Evolutionary conservation across 2,888 invertebrate genomes (phyloP).

Genomic region (Harpagoxenus sublaevis): DNA sequence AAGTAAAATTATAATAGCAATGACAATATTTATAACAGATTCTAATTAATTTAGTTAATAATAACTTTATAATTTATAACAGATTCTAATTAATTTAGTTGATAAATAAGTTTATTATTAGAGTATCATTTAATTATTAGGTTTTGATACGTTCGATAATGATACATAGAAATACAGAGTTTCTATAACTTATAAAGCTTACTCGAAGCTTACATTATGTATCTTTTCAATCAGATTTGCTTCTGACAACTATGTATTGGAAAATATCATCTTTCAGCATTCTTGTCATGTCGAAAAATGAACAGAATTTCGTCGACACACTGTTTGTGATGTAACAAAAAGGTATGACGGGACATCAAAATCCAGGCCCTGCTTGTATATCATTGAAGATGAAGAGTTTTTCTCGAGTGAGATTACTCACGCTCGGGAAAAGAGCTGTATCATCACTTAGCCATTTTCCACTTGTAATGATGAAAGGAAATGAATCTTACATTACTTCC

Average conservation of each 20-base stretch:
- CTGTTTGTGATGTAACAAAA: conserved; percentile 36
- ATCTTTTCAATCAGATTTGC: conserved; percentile 11
- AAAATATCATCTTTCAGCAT: conserved; percentile 25
- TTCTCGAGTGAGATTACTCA: conserved; percentile 30
- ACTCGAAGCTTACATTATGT: neutral
- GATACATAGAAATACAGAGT: neutral
- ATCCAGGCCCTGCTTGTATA: conserved; percentile 1
- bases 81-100: neutral
- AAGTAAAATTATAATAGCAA: neutral
- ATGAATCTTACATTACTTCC: conserved; percentile 33
- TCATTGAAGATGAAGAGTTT: conserved; percentile 34
- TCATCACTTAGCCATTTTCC: conserved; percentile 38
- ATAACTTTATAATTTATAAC: neutral
- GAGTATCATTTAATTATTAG: neutral
- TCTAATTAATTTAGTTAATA: neutral
- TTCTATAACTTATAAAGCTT: neutral
- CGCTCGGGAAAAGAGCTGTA: conserved; percentile 25
- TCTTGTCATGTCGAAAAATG: conserved; percentile 14
- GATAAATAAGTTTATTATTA: neutral
- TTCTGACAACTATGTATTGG: conserved; percentile 19
- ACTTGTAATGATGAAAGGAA: conserved; percentile 17
- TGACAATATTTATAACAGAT: neutral
- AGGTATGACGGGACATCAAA: conserved; percentile 26
- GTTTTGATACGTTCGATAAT: neutral
- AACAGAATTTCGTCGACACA: conserved; percentile 33